Percentiles rank a stretch among this genome's conserved stretches.
phyloP scores from a whole-genome alignment of 2,888 invertebrate species.

The Stenolophus ochropezus region DNA sequence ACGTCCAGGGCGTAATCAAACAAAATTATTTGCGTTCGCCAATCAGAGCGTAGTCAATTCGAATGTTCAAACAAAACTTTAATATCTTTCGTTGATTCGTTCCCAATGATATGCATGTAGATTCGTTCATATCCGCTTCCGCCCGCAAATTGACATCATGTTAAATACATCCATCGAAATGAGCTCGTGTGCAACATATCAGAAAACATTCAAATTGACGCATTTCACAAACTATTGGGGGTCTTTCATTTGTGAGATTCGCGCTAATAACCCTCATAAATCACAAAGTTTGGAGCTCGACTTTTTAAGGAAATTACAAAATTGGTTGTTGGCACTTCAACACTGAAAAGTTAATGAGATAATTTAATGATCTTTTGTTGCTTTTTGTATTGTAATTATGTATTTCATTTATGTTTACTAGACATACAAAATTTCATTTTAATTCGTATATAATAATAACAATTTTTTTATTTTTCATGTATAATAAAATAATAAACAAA shows the following conservation, averaged over 20 bases:
- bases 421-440: no score
- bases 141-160: slow-evolving; percentile 6
- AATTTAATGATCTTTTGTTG: not conserved
- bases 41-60: slow-evolving; percentile 18
- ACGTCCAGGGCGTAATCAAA: not conserved
- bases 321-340: not conserved
- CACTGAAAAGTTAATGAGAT: not conserved
- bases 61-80: slow-evolving; percentile 32
- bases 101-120: slow-evolving; percentile 21
- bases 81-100: slow-evolving; percentile 19
- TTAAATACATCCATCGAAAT: slow-evolving; percentile 3
- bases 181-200: not conserved
- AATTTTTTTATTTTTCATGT: no score
- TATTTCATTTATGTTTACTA: no score
- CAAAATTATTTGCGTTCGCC: slow-evolving; percentile 4
- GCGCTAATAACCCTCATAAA: not conserved
- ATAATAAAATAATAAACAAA: no score
- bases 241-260: not conserved
- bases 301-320: not conserved
- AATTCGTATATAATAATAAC: no score
- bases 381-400: no score
- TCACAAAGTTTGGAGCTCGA: not conserved
- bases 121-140: slow-evolving; percentile 21
- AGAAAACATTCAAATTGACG: not conserved
- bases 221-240: not conserved